Base-by-base conservation (phyloP, 2,888 invertebrate species). In the Tenthredo scrophulariae region DNA sequence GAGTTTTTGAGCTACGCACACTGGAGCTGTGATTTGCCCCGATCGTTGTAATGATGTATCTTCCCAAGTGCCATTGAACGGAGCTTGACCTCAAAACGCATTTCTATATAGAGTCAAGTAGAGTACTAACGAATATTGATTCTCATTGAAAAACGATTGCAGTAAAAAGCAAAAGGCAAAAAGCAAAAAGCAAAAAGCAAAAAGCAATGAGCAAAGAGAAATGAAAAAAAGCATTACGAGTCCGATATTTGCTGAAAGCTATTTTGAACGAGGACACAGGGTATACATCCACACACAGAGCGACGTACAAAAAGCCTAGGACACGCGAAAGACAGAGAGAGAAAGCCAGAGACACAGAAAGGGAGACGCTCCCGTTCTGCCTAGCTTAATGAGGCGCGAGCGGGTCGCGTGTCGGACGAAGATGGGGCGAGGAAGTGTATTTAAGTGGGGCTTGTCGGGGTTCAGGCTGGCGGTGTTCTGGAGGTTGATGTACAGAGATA, bases 331-430 rank as follows among this genome's bases (percentile, higher is more conserved):
- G 62, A 22, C 22, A 58, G 79, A 26, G 58, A 79, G 9, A 58
- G 62, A 62, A 9, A 29, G 22, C n/a, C 22, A 22, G 77, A 50
- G 58, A 62, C 15, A n/a, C 50, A 22, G 58, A 67, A 67, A 37
- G 79, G 58, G 58, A 26, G 80, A 29, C 40, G 50, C 7, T 77
- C 26, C 77, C 15, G 77, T 33, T 29, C 50, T 37, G 40, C 58
- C 80, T 80, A 80, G 80, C 80, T 80, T 83, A 83, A 83, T 83
- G 83, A 83, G 83, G 83, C 83, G 83, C 83, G 83, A 83, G 83
- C 67, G 70, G 83, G 83, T 83, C 83, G 65, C 83, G 83, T 83
- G 83, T 83, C 83, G 43, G 83, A 46, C 43, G 46, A 83, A 83
- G 70, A 83, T 67, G 83, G 70, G 83, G 70, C 46, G 50, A 83